phyloP scores from a whole-genome alignment of 2,888 invertebrate species.

The Sylvicola cinctus region DNA sequence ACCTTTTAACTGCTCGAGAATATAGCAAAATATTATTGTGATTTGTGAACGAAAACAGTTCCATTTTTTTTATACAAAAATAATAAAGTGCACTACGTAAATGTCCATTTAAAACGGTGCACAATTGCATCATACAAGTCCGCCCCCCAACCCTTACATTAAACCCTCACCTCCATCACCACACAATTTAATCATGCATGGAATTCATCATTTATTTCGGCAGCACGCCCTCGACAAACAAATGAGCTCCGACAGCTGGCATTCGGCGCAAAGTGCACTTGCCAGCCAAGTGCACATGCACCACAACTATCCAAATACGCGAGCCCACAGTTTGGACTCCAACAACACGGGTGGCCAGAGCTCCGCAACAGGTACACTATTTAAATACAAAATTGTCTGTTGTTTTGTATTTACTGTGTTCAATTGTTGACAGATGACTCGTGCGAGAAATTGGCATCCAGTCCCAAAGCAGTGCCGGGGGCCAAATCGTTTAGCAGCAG shows the following conservation, averaged over 20 bases:
- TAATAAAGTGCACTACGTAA: no score
- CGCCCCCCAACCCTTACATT: no score
- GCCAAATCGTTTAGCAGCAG: conserved; percentile 13
- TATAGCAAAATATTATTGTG: no score
- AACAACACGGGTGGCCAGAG: conserved; percentile 1
- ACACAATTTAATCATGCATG: conserved; percentile 17
- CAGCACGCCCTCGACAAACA: conserved; percentile 27
- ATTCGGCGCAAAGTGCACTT: conserved; percentile 16
- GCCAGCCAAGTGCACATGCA: conserved; percentile 7
- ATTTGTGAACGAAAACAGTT: no score
- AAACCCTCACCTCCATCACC: no score
- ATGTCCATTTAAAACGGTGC: no score
- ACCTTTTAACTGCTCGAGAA: no score
- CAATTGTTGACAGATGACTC: no score
- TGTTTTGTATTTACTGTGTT: no score
- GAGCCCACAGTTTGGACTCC: not conserved
- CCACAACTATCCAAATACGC: conserved; percentile 7
- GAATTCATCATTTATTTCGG: conserved; percentile 25
- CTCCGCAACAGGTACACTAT: not conserved
- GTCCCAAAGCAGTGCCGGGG: conserved; percentile 24
- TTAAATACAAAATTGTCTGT: no score
- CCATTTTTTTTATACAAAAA: no score
- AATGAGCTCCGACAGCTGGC: conserved; percentile 29
- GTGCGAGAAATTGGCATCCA: conserved; percentile 10
- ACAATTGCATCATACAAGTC: no score